Conservation (phyloP, 2,888 invertebrate species). For the Tiliacea citrago region DNA sequence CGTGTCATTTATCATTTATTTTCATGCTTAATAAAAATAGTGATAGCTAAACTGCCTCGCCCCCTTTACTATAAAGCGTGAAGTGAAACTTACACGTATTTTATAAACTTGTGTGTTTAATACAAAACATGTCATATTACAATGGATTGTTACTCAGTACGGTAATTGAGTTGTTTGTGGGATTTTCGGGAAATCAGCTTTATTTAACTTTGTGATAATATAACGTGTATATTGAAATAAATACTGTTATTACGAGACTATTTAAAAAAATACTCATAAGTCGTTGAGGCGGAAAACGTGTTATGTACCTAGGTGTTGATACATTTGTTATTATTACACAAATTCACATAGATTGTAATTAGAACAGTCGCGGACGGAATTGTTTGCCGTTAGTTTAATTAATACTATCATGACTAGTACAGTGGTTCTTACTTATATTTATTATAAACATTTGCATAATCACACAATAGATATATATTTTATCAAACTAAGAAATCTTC, state of each 20-base stretch:
- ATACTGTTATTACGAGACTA: conserved; percentile 42
- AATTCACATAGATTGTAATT: conserved; percentile 35
- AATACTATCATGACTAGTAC: conserved; percentile 62
- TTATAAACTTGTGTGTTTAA: conserved; percentile 45
- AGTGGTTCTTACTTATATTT: conserved; percentile 59
- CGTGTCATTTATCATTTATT: conserved; percentile 54
- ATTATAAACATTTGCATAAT: conserved; percentile 65
- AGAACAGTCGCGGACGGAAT: conserved; percentile 49
- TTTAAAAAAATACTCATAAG: conserved; percentile 61
- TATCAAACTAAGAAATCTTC: conserved; percentile 64
- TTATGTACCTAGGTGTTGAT: conserved; percentile 61
- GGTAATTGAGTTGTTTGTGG: conserved; percentile 31
- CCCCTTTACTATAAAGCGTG: conserved; percentile 64
- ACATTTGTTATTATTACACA: conserved; percentile 52
- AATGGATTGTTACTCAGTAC: conserved; percentile 38
- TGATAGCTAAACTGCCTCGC: conserved; percentile 63
- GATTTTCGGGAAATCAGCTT: conserved; percentile 41
- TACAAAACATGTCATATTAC: conserved; percentile 58
- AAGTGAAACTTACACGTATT: conserved; percentile 58
- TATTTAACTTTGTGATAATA: conserved; percentile 39
- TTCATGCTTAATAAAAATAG: conserved; percentile 54
- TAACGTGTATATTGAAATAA: conserved; percentile 36
- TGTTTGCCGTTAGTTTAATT: conserved; percentile 50
- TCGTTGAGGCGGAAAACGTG: conserved; percentile 69
- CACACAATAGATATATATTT: conserved; percentile 59